A percentile compares a stretch with the other conserved stretches of the same genome.
These are phyloP conservation scores for Notocelia uddmanniana DNA, from an alignment of 2,888 invertebrate species.

Conservation along the genomic window DNA sequence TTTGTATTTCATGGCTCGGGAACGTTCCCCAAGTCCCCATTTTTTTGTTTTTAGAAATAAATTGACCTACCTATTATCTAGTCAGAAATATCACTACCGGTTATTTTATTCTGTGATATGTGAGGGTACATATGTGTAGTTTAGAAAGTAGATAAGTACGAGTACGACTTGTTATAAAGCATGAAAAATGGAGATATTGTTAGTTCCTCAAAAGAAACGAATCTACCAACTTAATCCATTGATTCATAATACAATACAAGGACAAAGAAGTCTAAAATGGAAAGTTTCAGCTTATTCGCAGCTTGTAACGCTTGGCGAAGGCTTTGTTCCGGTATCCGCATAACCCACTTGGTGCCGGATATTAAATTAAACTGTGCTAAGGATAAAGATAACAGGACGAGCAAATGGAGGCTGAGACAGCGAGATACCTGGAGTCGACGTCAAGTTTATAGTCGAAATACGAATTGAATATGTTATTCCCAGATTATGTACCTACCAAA, in stretches of 20 bases:
- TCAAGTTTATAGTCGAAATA: neutral
- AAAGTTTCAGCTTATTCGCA: conserved; percentile 35
- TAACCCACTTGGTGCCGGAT: conserved; percentile 68
- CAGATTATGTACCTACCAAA: neutral
- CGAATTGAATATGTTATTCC: neutral
- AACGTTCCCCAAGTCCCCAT: no score
- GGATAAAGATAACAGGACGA: conserved; percentile 74
- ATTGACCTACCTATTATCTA: no score
- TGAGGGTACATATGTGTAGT: no score
- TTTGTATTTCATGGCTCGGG: no score
- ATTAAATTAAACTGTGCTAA: conserved; percentile 76
- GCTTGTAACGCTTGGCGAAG: conserved; percentile 46
- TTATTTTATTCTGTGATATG: no score
- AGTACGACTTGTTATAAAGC: no score
- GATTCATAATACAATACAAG: conserved; percentile 14
- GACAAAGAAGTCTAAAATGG: conserved; percentile 35
- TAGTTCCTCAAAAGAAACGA: neutral
- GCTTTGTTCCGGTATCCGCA: conserved; percentile 58
- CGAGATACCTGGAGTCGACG: conserved; percentile 50
- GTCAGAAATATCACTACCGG: no score
- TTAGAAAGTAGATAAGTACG: no score
- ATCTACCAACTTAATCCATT: conserved; percentile 18
- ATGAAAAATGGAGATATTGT: neutral
- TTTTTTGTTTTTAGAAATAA: no score
- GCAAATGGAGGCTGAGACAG: conserved; percentile 65